Base-by-base conservation (phyloP, 2,113 vertebrate genomes). In the Syngnathus typhle region DNA sequence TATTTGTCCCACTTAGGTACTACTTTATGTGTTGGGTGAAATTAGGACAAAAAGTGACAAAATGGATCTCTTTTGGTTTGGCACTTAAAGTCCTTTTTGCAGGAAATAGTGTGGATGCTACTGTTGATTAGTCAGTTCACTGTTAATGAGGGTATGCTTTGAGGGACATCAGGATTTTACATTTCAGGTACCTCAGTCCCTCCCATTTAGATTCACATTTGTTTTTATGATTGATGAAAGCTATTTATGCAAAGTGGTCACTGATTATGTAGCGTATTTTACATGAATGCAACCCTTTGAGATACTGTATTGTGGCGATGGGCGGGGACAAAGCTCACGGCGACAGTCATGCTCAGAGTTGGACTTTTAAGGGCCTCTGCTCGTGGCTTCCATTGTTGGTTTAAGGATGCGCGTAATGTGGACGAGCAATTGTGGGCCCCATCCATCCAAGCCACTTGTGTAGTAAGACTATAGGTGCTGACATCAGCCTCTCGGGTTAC, bases 381-480 rank as follows among this genome's bases (percentile, higher is more conserved):
- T 76, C 60, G 72, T 41, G 69, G 63, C 80, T 9, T 67, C 73
- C 77, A 64, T 73, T 87, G 82, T 89, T 91, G 87, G 76, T 89
- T 87, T 82, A 82, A 87, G 76, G 87, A 75, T 75, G 73, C 67
- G 75, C 77, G 62, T 65, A 77, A 81, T 83, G 69, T 63, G 60
- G 77, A 78, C 75, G 78, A 81, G 75, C 78, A 85, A 72, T 88
- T 85, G 80, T 43, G 60, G 67, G 67, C 69, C 69, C 87, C 87
- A 10, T 59, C 89, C 89, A 88, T 89, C 91, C 86, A 87, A 89
- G 90, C 86, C 83, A 87, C 87, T 90, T 91, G 85, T 77, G 83
- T 15, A 52, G 70, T 73, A 78, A 87, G 90, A 89, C 87, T 84
- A 67, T 67, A 59, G 70, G 36, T 44, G 61, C 12, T 37, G 46